Evolutionary conservation across 2,888 invertebrate genomes (phyloP), one percentile per base, ranked within the genome.

Genomic region (Chrysolina haemoptera): DNA sequence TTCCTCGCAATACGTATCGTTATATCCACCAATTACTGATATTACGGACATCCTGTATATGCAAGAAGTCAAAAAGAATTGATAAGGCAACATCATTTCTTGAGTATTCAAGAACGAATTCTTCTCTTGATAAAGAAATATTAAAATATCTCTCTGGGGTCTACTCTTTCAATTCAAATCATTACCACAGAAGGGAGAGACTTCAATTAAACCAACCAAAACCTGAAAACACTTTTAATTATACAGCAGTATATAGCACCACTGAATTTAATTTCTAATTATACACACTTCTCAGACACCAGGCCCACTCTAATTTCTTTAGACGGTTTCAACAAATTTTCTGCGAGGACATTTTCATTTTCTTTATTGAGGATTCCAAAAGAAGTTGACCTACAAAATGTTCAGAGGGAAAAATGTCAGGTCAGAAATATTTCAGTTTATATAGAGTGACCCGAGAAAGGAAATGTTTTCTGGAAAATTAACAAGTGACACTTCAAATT

Each of bases 171-270:
- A 48, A 16, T 48, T 48, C 48, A 48, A 48, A 48, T 48, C 8
- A 48, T 48, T 16, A 16, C 48, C 16, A n/a, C 16, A 9, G 16
- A 48, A 1, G 16, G 35, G 16, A 48, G 16, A 48, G 48, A 48
- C 16, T 48, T 48, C 20, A 65, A 65, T 46, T 65, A 65, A 5
- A 65, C 22, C 65, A 70, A 62, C 70, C 70, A 55, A 53, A 18
- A 66, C 68, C 74, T 70, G 65, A 50, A 70, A 70, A 74, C 77
- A 76, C 70, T 74, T 76, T 79, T 79, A 79, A 77, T 77, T 77
- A 76, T 71, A 64, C 68, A 72, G 72, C 79, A 78, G 79, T 81
- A 78, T 78, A 72, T 77, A 10, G 35, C 48, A 48, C 48, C 20
- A 46, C 22, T 41, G 46, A 65, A 65, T 43, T 65, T 43, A 65